Evolutionary conservation across 2,888 invertebrate genomes (phyloP), one percentile per base, ranked within the genome.

Genomic region (Zygothrica quintamaculata): DNA sequence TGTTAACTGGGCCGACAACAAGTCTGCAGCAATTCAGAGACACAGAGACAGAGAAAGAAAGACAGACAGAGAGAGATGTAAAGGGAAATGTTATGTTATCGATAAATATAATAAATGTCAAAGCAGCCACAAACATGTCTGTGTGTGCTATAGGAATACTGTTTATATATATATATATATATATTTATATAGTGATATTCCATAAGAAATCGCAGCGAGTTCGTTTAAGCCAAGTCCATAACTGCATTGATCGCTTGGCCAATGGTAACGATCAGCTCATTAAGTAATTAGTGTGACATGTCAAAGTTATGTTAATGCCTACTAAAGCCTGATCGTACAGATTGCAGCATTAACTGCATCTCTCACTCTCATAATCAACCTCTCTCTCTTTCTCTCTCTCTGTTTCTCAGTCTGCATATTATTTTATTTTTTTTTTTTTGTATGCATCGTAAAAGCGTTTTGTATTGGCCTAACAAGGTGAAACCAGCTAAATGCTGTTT

Each of bases 211-310:
- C n/a, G n/a, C n/a, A n/a, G n/a, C n/a, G n/a, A n/a, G n/a, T n/a
- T n/a, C n/a, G n/a, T n/a, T n/a, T n/a, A n/a, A n/a, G n/a, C n/a
- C n/a, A n/a, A n/a, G n/a, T n/a, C n/a, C 8, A 34, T 25, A 15
- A n/a, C 18, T n/a, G 36, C 11, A 26, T 26, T 4, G 9, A 42
- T 4, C 3, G 8, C 42, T 42, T 44, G 48, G 40, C 60, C 64
- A 37, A 53, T 65, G 65, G 65, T 47, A 22, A 60, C 46, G 77
- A 74, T 69, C 65, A 79, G 79, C 84, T 84, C 89, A 88, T 89
- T 89, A 84, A 86, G 88, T 89, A 90, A 90, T 90, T 90, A 90
- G 90, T 89, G 88, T 82, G 89, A 90, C 89, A 89, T 88, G 88
- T 81, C 85, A 74, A 69, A 89, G 88, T 88, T 84, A 88, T 88